Evolutionary conservation across 2,888 invertebrate genomes (phyloP), one percentile per base, ranked within the genome.

Genomic region (Abrostola triplasia): DNA sequence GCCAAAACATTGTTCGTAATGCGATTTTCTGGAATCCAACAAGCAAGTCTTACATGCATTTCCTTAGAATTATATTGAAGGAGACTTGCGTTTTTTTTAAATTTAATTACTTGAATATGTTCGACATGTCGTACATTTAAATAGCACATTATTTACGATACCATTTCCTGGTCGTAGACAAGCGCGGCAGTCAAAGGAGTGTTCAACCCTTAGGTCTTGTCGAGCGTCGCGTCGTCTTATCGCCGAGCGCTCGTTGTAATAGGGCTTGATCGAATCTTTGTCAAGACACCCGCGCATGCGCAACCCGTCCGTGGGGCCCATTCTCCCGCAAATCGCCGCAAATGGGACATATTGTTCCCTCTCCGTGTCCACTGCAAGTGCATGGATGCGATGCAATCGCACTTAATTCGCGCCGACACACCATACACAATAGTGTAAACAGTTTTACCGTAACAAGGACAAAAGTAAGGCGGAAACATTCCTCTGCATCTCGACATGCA

Each of bases 401-500:
- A 76, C 80, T 76, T 66, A 77, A 75, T 79, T 79, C 73, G 62
- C 79, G 63, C 73, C 68, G 66, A 73, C 67, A 81, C 71, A 67
- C 81, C 76, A 75, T 76, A 74, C 74, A 85, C 83, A 83, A 84
- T 85, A 76, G 83, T 82, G 82, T 82, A 86, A 86, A 85, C 84
- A 84, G 83, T 84, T 77, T 82, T 70, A 72, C 76, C 72, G 78
- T 70, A 81, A 80, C 79, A 81, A 85, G 84, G 85, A 87, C 84
- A 85, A 86, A 83, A 85, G 83, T 82, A 85, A 82, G 79, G 77
- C 83, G 84, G 84, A 84, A 88, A 85, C 81, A 79, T 82, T 84
- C 81, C 82, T 73, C 66, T 70, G 73, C 79, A 80, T 81, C 79
- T 84, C 75, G 72, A 72, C 77, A 70, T 79, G 80, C 75, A 82